Base-by-base conservation (phyloP, 2,797 vertebrate species). In the Vespertilio murinus region DNA sequence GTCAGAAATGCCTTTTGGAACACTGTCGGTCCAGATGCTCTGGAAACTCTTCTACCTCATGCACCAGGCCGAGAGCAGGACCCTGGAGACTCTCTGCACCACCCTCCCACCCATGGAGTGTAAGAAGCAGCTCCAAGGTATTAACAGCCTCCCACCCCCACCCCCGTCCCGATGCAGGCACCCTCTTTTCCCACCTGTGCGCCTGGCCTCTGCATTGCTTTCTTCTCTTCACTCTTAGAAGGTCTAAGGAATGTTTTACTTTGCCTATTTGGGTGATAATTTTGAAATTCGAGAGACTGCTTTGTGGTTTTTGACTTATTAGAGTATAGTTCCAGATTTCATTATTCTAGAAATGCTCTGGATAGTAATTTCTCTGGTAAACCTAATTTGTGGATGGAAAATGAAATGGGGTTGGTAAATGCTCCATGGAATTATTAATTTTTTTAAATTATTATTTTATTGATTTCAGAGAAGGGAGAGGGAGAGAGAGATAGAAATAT, bases 1-100 rank as follows among this genome's bases (percentile, higher is more conserved):
- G 99, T 99, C 99, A 0, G 99, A 99, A 98, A 99, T 99, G 99
- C 99, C 99, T 0, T 99, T 99, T 0, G 99, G 99, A 81, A 99
- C 99, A 0, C 97, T 99, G 81, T 99, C 99, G 14, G 99, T 98
- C 88, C 96, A 97, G 33, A 99, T 99, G 99, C 98, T 99, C 40
- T 99, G 99, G 99, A 99, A 98, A 93, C 99, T 99, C 42, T 99
- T 99, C 97, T 99, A 99, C 96, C 98, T 99, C 83, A 99, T 99
- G 99, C 99, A 99, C 96, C 98, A 99, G 59, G 98, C 98, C 0
- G 99, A 99, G 95, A 98, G 97, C 0, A 98, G 98, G 40, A 97
- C 98, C 86, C 97, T 98, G 90, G 99, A 99, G 96, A 97, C 97
- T 38, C 97, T 98, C 25, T 97, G 98, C 81, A 74, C 96, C 38